Conservation (phyloP, 2,888 invertebrate genomes). For the Nomada fabriciana region DNA sequence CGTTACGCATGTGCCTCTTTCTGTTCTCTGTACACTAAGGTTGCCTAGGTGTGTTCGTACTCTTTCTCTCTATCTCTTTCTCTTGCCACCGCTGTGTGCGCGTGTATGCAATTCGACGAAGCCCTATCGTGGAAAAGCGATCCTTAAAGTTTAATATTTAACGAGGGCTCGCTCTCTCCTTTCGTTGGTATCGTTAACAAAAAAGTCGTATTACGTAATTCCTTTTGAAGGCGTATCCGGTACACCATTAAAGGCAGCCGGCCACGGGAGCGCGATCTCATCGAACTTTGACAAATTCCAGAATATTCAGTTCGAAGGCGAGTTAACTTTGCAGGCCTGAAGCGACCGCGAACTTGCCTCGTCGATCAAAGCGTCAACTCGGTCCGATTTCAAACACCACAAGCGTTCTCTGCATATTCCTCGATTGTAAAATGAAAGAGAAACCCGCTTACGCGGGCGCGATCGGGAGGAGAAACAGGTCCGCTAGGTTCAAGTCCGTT, state of each 20-base stretch:
- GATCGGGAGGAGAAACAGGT: neutral
- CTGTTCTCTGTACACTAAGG: neutral
- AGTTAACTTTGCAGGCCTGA: conserved; percentile 62
- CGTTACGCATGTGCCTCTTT: conserved; percentile 10
- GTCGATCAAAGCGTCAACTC: conserved; percentile 56
- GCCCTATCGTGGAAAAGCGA: conserved; percentile 61
- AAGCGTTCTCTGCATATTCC: neutral
- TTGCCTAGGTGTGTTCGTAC: neutral
- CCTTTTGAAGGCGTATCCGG: conserved; percentile 82
- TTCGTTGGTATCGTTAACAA: conserved; percentile 49
- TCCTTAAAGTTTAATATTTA: conserved; percentile 82
- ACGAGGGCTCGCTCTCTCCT: conserved; percentile 72
- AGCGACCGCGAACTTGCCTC: conserved; percentile 26
- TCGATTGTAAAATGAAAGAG: conserved; percentile 20
- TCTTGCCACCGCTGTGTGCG: neutral
- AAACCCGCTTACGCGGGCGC: neutral
- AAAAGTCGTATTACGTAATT: conserved; percentile 80
- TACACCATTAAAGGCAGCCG: conserved; percentile 79
- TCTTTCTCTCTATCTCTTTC: no score
- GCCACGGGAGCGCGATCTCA: conserved; percentile 51
- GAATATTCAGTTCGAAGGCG: conserved; percentile 71
- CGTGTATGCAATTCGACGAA: conserved; percentile 49
- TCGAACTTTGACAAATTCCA: conserved; percentile 78
- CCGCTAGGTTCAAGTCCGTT: no score
- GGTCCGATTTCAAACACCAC: conserved; percentile 35